A percentile compares a stretch with the other conserved stretches of the same genome.
Evolutionary conservation across 2,797 vertebrate species (phyloP).

Genomic region (Mareca penelope): DNA sequence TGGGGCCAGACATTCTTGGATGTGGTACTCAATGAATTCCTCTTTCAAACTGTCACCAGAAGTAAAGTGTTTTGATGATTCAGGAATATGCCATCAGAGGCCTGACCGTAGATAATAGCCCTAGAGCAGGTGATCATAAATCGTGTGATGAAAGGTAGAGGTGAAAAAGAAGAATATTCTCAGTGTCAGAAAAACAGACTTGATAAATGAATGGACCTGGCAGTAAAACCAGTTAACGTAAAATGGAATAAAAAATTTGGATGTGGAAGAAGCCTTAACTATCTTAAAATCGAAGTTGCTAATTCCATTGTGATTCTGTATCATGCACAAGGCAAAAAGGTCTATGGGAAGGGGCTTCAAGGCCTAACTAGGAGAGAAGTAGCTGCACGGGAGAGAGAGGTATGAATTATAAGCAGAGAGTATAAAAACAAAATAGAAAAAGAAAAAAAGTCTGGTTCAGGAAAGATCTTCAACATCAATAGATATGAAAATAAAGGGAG

Average conservation of each 20-base stretch:
- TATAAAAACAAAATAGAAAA: not conserved
- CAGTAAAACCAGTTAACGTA: not conserved
- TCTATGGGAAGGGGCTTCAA: not conserved
- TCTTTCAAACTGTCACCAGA: not conserved
- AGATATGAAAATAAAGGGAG: not conserved
- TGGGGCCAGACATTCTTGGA: not conserved
- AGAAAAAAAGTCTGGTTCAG: not conserved
- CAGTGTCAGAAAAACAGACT: not conserved
- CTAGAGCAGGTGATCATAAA: not conserved
- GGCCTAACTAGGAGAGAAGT: not conserved
- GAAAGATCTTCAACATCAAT: not conserved
- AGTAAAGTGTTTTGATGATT: not conserved
- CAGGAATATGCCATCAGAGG: not conserved
- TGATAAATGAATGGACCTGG: not conserved
- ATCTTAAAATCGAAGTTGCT: not conserved
- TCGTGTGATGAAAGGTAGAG: not conserved
- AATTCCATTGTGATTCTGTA: not conserved
- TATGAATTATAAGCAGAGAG: not conserved
- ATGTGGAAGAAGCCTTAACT: not conserved
- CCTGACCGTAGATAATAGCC: not conserved
- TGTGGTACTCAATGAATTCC: not conserved
- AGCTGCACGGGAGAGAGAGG: not conserved
- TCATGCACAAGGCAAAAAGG: not conserved
- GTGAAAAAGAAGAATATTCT: not conserved
- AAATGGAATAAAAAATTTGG: not conserved